Base-by-base conservation (phyloP, 2,888 invertebrate genomes). In the Deladenus siricidicola region DNA sequence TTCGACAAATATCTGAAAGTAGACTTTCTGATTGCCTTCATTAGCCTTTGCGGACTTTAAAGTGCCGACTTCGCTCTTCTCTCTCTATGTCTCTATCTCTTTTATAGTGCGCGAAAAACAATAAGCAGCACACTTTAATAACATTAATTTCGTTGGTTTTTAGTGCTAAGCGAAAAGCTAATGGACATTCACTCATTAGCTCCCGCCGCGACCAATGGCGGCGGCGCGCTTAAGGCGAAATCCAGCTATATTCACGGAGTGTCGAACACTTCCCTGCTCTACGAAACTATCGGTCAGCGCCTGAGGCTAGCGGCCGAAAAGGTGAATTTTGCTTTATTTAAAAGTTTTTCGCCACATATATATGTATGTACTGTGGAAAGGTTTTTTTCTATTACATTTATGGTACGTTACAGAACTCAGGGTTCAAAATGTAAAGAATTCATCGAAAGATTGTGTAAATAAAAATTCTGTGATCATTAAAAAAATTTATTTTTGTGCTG, bases 281-380 rank as follows among this genome's bases (percentile, higher is more conserved):
- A 70, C 62, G 72, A 75, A 48, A 78, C 77, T 23, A 69, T 77
- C 45, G 77, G 75, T 45, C 71, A 77, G 51, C 65, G 73, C 26
- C 66, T 77, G 50, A 62, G 75, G 26, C 53, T 65, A 28, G 77
- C 77, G 6, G 71, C 70, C 44, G 73, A 72, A 49, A 45, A 66
- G 66, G 72, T 73, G 30, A 39, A 49, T n/a, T n/a, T n/a, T n/a
- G n/a, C n/a, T n/a, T n/a, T n/a, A n/a, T n/a, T n/a, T n/a, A n/a
- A n/a, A n/a, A n/a, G n/a, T n/a, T n/a, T n/a, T n/a, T n/a, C n/a
- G n/a, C n/a, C n/a, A n/a, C n/a, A n/a, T n/a, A n/a, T n/a, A n/a
- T n/a, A n/a, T n/a, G n/a, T n/a, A n/a, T n/a, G n/a, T n/a, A n/a
- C n/a, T n/a, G n/a, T n/a, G n/a, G n/a, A n/a, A n/a, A n/a, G n/a